Base-by-base conservation (phyloP, 2,113 vertebrate genomes). In the Vireo altiloquus region DNA sequence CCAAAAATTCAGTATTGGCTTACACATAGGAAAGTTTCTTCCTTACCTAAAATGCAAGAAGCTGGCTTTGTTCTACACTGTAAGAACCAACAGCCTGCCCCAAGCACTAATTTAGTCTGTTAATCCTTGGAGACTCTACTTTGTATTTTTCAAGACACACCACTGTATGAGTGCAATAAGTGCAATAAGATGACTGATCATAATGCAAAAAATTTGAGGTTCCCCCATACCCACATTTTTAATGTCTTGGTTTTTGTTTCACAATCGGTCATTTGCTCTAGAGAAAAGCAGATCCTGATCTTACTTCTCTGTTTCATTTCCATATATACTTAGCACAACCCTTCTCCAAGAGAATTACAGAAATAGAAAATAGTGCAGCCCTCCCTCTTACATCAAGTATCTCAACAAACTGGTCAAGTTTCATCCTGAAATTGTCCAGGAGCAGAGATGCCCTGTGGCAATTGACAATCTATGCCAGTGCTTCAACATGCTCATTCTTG, bases 241-340 rank as follows among this genome's bases (percentile, higher is more conserved):
- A 20, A 80, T 88, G 88, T 92, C 52, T n/a, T 86, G 15, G 8
- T 91, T 92, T 87, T 13, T 0, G 13, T 88, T 93, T 92, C 47
- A 80, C 13, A 30, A 37, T 49, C 18, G 66, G 37, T 44, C n/a
- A 24, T 68, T 82, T 50, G 27, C 9, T 82, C 28, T 64, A 12
- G 33, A n/a, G 35, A 66, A 81, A 81, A 71, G 33, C 15, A 71
- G 54, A 40, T 91, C 66, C 40, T 91, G 24, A 56, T 84, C 49
- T 92, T 56, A 91, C 15, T 83, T 94, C 68, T 83, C 27, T 75
- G 21, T 93, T 96, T 94, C 31, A 35, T 89, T 90, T 90, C 50
- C 27, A n/a, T 16, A 13, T 24, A 59, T 31, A 20, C 71, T 35
- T 70, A 77, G 39, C 11, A 74, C 44, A 83, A 92, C 23, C 40